Conservation (phyloP, 2,113 vertebrate species). For the Otolemur garnettii region DNA sequence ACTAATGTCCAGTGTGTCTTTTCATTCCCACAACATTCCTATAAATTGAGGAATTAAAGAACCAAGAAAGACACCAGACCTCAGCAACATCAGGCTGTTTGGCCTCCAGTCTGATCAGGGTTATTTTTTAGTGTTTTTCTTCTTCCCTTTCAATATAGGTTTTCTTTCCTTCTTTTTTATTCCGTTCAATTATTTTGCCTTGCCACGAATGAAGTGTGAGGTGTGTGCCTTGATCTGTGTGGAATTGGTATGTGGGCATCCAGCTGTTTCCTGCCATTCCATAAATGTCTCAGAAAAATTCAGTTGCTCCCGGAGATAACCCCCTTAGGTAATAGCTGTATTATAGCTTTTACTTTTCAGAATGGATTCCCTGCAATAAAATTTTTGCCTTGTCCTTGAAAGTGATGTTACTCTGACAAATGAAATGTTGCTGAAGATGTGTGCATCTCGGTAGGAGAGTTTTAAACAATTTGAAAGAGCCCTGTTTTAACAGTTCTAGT, state of each 20-base stretch:
- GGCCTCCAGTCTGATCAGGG: not conserved
- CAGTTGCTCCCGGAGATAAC: conserved; percentile 29
- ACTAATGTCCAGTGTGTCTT: not conserved
- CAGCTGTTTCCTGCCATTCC: not conserved
- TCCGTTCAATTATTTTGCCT: not conserved
- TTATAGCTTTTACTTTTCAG: conserved; percentile 56
- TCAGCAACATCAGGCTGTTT: not conserved
- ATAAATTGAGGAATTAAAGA: not conserved
- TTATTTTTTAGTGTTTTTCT: not conserved
- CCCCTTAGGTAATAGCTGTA: conserved; percentile 12
- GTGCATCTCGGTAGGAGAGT: not conserved
- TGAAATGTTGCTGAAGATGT: conserved; percentile 41
- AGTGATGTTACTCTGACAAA: conserved; percentile 34
- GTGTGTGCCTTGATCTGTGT: conserved; percentile 7
- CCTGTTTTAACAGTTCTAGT: not conserved
- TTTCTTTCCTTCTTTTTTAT: not conserved
- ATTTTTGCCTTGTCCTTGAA: conserved; percentile 59
- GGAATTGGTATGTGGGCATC: not conserved
- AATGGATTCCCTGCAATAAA: conserved; percentile 6
- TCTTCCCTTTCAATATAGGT: not conserved
- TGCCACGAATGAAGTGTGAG: not conserved
- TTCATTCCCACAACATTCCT: not conserved
- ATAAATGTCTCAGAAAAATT: conserved; percentile 34
- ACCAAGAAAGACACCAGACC: not conserved
- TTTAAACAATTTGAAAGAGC: conserved; percentile 47